phyloP scores from a whole-genome alignment of 64 coral and sea anemone species.

The Catalaphyllia jardinei region DNA sequence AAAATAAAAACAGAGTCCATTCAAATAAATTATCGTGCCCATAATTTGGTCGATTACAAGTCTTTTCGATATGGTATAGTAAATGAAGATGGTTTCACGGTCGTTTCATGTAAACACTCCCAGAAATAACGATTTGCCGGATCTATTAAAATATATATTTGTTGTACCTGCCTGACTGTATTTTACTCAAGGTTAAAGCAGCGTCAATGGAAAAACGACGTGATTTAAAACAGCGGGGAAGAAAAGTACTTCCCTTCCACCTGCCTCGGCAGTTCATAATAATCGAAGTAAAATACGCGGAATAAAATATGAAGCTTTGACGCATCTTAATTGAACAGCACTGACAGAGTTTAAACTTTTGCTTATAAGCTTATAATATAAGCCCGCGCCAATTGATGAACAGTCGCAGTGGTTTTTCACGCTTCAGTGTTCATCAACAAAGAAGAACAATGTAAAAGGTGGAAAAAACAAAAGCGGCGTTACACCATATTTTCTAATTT shows the following conservation, averaged over 20 bases:
- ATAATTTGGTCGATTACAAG: background rate
- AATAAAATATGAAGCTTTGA: background rate
- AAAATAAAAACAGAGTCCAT: background rate
- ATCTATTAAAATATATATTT: background rate
- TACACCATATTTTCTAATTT: slow-evolving; percentile 23
- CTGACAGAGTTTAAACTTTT: background rate
- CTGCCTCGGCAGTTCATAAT: background rate
- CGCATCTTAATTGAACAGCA: background rate
- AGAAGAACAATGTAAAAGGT: background rate
- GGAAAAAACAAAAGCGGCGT: background rate
- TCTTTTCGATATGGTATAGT: background rate
- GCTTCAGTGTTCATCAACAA: slow-evolving; percentile 28
- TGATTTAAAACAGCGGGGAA: background rate
- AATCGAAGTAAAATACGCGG: background rate
- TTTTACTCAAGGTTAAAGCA: background rate
- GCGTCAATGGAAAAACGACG: background rate
- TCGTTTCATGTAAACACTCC: background rate
- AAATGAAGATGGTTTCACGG: background rate
- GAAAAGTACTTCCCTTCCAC: background rate
- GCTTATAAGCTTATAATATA: background rate
- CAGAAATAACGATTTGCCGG: slow-evolving; percentile 3
- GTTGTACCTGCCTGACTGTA: background rate
- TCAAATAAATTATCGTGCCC: slow-evolving; percentile 2
- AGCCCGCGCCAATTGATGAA: background rate
- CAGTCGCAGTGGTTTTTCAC: slow-evolving; percentile 6